Base-by-base conservation (phyloP, 2,113 vertebrate genomes). In the Cryptotis parvus region DNA sequence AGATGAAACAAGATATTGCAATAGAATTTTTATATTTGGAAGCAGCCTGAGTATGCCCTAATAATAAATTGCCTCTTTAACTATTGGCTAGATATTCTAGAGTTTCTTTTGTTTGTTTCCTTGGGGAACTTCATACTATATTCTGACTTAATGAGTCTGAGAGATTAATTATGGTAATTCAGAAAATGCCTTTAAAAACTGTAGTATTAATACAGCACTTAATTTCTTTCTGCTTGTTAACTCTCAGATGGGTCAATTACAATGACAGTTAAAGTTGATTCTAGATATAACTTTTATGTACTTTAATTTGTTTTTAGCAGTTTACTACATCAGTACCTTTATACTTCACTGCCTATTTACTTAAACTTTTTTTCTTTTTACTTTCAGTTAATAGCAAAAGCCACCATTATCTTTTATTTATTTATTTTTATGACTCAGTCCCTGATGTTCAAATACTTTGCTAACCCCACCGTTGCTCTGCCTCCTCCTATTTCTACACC, bases 401-500 rank as follows among this genome's bases (percentile, higher is more conserved):
- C 96, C 96, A 96, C 90, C 58, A 96, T 86, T 95, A 94, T 97
- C 97, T 97, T 97, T 86, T 95, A 94, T 97, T 97, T 97, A 91
- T 37, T 95, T 96, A 84, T 94, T 96, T 91, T 94, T 72, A 96
- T 96, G 93, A 96, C 89, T 96, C 92, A 94, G 89, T 97, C 94
- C 95, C 96, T 97, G 89, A 96, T 96, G 94, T 94, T 97, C 93
- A 41, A 93, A 95, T 90, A 73, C 89, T 97, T 97, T 75, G 87
- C 84, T 94, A 97, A 98, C 95, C 95, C 96, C 94, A 96, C 77
- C 92, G 96, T 95, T 97, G 93, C 97, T 96, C 97, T 95, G 94
- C 93, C 96, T 96, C n/a, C 95, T 97, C 93, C 97, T 91, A 95
- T 95, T 97, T 96, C 97, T 98, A 98, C 96, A 97, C 86, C 96